phyloP scores from a whole-genome alignment of 1,140 invertebrate species.

The Lasaia peninsularis region DNA sequence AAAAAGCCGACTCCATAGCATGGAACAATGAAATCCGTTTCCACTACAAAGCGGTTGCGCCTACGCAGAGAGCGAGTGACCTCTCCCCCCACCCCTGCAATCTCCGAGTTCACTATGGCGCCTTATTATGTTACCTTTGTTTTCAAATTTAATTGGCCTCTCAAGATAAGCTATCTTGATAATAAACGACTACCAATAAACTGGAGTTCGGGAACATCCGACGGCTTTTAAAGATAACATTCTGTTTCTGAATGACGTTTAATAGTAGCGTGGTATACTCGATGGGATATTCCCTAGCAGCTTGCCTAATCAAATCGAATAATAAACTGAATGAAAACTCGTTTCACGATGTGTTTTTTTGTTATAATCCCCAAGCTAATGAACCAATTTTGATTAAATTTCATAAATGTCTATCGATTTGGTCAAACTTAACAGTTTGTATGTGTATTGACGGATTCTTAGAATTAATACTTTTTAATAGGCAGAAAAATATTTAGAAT shows the following conservation, averaged over 20 bases:
- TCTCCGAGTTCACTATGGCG: conserved; percentile 51
- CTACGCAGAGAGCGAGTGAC: conserved; percentile 48
- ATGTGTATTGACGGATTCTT: too few relatives aligned
- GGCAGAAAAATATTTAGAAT: too few relatives aligned
- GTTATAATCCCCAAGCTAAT: too few relatives aligned
- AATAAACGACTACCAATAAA: conserved; percentile 75
- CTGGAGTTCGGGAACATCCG: conserved; percentile 58
- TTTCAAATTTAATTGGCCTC: conserved; percentile 76
- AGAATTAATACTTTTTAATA: too few relatives aligned
- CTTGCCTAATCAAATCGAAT: not conserved
- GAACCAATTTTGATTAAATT: too few relatives aligned
- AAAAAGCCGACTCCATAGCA: conserved; percentile 45
- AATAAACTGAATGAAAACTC: too few relatives aligned
- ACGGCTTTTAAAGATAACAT: conserved; percentile 60
- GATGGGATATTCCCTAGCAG: not conserved
- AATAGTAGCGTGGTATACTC: conserved; percentile 37
- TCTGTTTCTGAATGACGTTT: conserved; percentile 49
- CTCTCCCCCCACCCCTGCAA: conserved; percentile 27
- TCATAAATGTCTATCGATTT: too few relatives aligned
- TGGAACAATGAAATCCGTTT: conserved; percentile 40
- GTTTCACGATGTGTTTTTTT: too few relatives aligned
- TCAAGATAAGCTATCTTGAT: conserved; percentile 75
- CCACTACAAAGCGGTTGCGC: conserved; percentile 57
- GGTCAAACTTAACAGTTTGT: too few relatives aligned
- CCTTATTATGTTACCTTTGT: conserved; percentile 76